Base-by-base conservation (phyloP, 2,113 vertebrate species). In the Baryphthengus martii region DNA sequence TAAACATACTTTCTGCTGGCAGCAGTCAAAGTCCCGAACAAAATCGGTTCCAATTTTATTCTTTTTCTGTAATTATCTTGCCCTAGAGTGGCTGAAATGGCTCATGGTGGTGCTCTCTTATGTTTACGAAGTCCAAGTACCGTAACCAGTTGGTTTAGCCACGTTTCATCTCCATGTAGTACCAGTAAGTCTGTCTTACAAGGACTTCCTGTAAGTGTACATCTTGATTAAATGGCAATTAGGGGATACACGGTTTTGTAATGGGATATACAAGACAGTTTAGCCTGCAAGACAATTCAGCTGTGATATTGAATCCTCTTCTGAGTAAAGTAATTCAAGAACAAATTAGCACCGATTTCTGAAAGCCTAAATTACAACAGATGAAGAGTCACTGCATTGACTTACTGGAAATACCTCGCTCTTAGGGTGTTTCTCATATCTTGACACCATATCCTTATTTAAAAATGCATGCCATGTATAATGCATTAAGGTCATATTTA, bases 101-200 rank as follows among this genome's bases (percentile, higher is more conserved):
- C 8, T 61, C 7, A 1, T 8, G 3, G 21, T 59, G 3, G 31
- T 65, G 7, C 2, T 15, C 2, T 47, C 8, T 50, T 24, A 29
- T 12, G 21, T 49, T 82, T 59, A 33, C 74, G 53, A 75, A 62
- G 25, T 49, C 31, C 26, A n/a, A 70, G 16, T 18, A 53, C 33
- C 2, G 3, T 55, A 50, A 88, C 61, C 8, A 42, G 8, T 17
- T 47, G 24, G 7, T 53, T 83, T 73, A 77, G 33, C 21, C 4
- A 3, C 66, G 9, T 86, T 92, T 67, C 17, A 20, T 65, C 91
- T 82, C 44, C 85, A 16, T 39, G 26, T 20, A 61, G 44, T 49
- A 61, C 11, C 20, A n/a, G 23, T n/a, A 58, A 44, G 10, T 67
- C 61, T 28, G 1, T 37, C 1, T 0, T 25, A 28, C 33, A 63